Base-by-base conservation (phyloP, 2,113 vertebrate species). In the Hucho hucho region DNA sequence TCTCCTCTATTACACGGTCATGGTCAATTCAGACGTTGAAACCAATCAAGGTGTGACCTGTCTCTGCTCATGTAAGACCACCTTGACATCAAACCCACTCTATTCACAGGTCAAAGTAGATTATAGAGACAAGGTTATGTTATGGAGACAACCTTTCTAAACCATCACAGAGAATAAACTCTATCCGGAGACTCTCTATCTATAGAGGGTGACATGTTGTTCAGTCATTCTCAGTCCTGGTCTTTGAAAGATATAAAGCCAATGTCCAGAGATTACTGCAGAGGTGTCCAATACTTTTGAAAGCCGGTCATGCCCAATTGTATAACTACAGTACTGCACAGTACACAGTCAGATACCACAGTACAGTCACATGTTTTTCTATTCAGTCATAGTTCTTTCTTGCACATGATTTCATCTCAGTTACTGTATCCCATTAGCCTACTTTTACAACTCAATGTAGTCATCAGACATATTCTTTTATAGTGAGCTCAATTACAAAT, bases 391-490 rank as follows among this genome's bases (percentile, higher is more conserved):
- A 43, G 37, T 43, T 3, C 16, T 11, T 18, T 61, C 6, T 22
- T 7, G 58, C n/a, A 22, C 58, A 67, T 78, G 75, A 74, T 77
- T 80, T 83, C 24, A 5, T 78, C 61, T 69, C 75, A 65, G 72
- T 80, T 66, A 43, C 63, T 61, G 58, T 22, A 24, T 6, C 4
- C 80, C 76, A 76, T 74, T 28, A 76, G 53, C 71, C 67, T 70
- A 72, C 66, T 76, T 85, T 83, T 72, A 73, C 81, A 69, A 26
- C 68, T 83, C 72, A 25, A 64, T 68, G 37, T 53, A 72, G 71
- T 47, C 73, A 66, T 65, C 32, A 53, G 32, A 78, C 72, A 77
- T 14, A 59, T 69, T 24, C 29, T 79, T 87, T 84, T 87, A 87
- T 76, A 64, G 76, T n/a, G 43, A 43, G 37, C 9, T 43, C 37